Evolutionary conservation across 2,888 invertebrate genomes (phyloP).

Genomic region (Creontiades dilutus): DNA sequence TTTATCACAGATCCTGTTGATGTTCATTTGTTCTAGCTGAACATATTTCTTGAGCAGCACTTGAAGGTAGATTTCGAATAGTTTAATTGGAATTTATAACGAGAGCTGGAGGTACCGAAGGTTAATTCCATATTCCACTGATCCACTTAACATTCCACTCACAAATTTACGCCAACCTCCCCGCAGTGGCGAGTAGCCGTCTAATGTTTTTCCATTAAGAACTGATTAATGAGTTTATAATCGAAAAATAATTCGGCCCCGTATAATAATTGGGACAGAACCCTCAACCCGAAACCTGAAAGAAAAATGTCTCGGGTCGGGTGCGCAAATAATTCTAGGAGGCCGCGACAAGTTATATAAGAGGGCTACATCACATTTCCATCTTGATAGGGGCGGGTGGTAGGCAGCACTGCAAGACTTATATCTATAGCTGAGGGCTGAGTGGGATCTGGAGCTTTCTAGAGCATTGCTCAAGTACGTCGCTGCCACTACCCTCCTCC

Average conservation of each 20-base stretch:
- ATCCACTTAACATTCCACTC: no score
- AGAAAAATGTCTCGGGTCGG: not conserved
- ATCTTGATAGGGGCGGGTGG: slow-evolving; percentile 22
- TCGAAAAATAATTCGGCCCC: slow-evolving; percentile 21
- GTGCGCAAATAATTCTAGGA: slow-evolving; percentile 14
- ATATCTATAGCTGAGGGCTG: not conserved
- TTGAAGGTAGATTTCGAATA: no score
- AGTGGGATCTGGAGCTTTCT: slow-evolving; percentile 39
- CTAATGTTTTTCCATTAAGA: slow-evolving; percentile 6
- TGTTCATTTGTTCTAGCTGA: no score
- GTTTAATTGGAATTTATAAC: no score
- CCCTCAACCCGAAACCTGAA: not conserved
- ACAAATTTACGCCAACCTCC: no score
- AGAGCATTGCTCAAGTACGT: slow-evolving; percentile 15
- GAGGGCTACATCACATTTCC: slow-evolving; percentile 18
- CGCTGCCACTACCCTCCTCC: not conserved
- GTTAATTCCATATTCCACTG: no score
- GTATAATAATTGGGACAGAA: not conserved
- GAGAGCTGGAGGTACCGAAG: no score
- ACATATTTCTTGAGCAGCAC: no score
- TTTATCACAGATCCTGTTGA: no score
- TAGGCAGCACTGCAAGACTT: not conserved
- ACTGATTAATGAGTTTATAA: slow-evolving; percentile 25
- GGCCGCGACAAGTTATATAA: slow-evolving; percentile 2
- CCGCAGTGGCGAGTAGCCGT: not conserved